Conservation (phyloP, 1,140 invertebrate genomes). For the Hycleus phaleratus region DNA sequence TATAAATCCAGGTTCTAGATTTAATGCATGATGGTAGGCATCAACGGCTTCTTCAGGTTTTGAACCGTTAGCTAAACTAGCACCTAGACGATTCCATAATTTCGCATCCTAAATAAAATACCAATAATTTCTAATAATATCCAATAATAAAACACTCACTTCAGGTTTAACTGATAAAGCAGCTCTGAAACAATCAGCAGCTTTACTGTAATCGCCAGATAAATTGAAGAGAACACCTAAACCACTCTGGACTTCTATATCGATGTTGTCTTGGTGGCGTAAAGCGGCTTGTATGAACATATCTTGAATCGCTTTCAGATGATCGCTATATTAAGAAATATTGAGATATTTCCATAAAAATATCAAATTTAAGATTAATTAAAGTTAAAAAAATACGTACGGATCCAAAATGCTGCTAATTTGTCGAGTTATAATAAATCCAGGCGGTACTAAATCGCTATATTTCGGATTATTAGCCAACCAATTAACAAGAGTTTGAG, state of each 20-base stretch:
- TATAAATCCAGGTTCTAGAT: conserved; percentile 91
- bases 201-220: conserved; percentile 90
- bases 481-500: conserved; percentile 70
- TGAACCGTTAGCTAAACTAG: conserved; percentile 92
- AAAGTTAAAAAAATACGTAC: conserved; percentile 29
- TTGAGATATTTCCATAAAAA: background rate
- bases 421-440: conserved; percentile 43
- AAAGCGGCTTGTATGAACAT: conserved; percentile 82
- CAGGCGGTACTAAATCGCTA: conserved; percentile 55
- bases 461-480: conserved; percentile 81
- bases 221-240: conserved; percentile 94
- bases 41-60: conserved; percentile 92
- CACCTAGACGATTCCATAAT: conserved; percentile 95
- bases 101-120: conserved; percentile 66
- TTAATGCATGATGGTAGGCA: conserved; percentile 87
- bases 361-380: background rate
- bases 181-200: conserved; percentile 89
- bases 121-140: background rate
- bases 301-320: conserved; percentile 65
- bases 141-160: conserved; percentile 43
- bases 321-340: conserved; percentile 40
- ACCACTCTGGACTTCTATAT: conserved; percentile 93
- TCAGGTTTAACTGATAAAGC: conserved; percentile 77
- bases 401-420: conserved; percentile 39
- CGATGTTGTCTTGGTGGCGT: conserved; percentile 65